These are phyloP conservation scores for Psococerastis gibbosa DNA, from an alignment of 2,888 invertebrate genomes.

Conservation along the genomic window DNA sequence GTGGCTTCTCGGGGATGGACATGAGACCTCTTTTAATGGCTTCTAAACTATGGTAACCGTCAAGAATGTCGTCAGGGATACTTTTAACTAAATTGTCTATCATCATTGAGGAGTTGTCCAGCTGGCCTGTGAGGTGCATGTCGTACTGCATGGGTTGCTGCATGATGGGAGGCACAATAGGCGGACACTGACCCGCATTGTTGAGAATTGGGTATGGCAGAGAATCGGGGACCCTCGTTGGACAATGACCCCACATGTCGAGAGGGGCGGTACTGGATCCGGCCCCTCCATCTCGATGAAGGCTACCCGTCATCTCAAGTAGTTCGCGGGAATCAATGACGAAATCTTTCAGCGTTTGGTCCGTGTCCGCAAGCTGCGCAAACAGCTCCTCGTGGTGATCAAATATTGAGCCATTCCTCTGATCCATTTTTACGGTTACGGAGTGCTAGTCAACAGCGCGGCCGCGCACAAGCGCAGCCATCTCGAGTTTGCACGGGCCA, in stretches of 20 bases:
- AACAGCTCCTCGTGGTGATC: slow-evolving; percentile 20
- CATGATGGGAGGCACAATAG: neutral
- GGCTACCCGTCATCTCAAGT: neutral
- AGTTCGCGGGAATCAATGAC: slow-evolving; percentile 16
- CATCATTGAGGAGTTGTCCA: neutral
- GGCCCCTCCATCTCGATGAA: neutral
- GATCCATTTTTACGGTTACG: slow-evolving; percentile 18
- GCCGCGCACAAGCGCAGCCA: neutral
- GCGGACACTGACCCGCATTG: neutral
- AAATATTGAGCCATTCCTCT: slow-evolving; percentile 20
- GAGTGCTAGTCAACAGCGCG: neutral
- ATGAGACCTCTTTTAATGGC: neutral
- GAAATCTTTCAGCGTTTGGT: slow-evolving; percentile 20
- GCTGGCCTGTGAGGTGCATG: neutral
- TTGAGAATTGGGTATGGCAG: neutral
- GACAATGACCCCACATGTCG: neutral
- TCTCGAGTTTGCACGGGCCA: neutral
- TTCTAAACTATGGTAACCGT: neutral
- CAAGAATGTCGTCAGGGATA: neutral
- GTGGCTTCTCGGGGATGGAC: neutral
- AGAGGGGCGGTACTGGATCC: neutral
- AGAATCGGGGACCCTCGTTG: neutral
- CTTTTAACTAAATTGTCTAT: slow-evolving; percentile 6
- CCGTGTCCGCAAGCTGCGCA: slow-evolving; percentile 19
- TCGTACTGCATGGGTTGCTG: neutral